Percentiles rank a stretch among this genome's conserved stretches.
phyloP scores from a whole-genome alignment of 2,888 invertebrate genomes.

The Chesias legatella region DNA sequence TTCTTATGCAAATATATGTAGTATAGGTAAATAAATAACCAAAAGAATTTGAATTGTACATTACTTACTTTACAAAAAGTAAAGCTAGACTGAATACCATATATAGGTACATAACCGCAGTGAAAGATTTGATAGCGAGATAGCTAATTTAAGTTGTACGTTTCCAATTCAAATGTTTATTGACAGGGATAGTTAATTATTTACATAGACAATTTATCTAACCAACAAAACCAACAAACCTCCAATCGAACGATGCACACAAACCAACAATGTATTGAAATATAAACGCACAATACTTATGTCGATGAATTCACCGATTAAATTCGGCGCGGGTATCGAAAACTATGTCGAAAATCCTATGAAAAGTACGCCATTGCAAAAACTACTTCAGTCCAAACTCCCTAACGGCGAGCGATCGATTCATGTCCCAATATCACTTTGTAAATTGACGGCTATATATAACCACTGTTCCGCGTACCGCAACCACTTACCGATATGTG shows the following conservation, averaged over 20 bases:
- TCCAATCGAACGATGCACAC: no score
- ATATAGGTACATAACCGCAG: no score
- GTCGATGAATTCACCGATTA: no score
- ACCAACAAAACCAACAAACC: no score
- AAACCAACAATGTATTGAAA: no score
- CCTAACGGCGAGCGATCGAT: slow-evolving; percentile 38
- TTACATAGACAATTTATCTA: no score
- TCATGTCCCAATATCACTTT: slow-evolving; percentile 37
- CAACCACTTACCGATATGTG: slow-evolving; percentile 25
- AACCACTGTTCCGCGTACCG: slow-evolving; percentile 35
- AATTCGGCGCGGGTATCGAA: background rate
- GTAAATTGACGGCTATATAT: slow-evolving; percentile 31
- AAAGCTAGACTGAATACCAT: background rate
- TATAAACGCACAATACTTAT: no score
- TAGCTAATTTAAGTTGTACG: no score
- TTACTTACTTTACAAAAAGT: background rate
- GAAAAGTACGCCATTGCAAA: slow-evolving; percentile 3
- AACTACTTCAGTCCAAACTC: slow-evolving; percentile 35
- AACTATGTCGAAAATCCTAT: background rate
- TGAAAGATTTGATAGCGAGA: no score
- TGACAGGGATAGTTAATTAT: no score
- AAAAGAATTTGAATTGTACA: background rate
- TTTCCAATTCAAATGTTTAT: no score
- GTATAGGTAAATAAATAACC: slow-evolving; percentile 15
- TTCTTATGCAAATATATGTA: slow-evolving; percentile 19